phyloP scores from a whole-genome alignment of 1,140 invertebrate genomes.

The Drosophila parabipectinata region DNA sequence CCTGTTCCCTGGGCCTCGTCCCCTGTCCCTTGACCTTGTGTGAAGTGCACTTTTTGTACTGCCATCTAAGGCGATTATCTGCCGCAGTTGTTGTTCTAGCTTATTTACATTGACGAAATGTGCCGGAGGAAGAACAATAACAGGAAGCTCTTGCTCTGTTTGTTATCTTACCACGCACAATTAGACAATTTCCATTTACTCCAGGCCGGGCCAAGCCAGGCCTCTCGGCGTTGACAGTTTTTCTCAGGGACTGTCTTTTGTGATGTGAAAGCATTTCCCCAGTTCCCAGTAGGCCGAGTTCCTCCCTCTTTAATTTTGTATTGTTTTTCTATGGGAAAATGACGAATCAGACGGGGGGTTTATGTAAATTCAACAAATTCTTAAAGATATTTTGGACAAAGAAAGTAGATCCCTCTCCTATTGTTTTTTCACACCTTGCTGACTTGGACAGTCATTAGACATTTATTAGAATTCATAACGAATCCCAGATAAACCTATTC shows the following conservation, averaged over 20 bases:
- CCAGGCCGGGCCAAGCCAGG: neutral
- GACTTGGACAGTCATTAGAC: neutral
- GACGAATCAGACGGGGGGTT: slow-evolving; percentile 3
- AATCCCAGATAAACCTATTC: neutral
- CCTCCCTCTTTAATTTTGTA: slow-evolving; percentile 48
- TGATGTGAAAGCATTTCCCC: slow-evolving; percentile 64
- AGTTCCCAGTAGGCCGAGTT: slow-evolving; percentile 20
- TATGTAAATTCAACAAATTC: slow-evolving; percentile 4
- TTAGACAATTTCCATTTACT: slow-evolving; percentile 79
- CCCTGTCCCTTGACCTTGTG: slow-evolving; percentile 10
- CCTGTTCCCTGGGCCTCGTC: neutral
- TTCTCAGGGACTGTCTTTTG: slow-evolving; percentile 52
- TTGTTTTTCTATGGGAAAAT: slow-evolving; percentile 45
- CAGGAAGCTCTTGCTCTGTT: slow-evolving; percentile 71
- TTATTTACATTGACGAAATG: slow-evolving; percentile 80
- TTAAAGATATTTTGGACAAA: neutral
- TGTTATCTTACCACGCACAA: slow-evolving; percentile 82
- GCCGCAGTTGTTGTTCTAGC: slow-evolving; percentile 53
- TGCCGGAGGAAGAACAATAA: slow-evolving; percentile 67
- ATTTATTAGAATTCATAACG: neutral
- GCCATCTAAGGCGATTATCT: slow-evolving; percentile 78
- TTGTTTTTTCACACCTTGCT: neutral
- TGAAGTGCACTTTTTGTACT: slow-evolving; percentile 68
- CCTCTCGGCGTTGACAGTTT: slow-evolving; percentile 51
- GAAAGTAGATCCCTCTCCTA: neutral